Evolutionary conservation across 2,113 vertebrate species (phyloP), one percentile per base, ranked within the genome.

Genomic region (Tenrec ecaudatus): DNA sequence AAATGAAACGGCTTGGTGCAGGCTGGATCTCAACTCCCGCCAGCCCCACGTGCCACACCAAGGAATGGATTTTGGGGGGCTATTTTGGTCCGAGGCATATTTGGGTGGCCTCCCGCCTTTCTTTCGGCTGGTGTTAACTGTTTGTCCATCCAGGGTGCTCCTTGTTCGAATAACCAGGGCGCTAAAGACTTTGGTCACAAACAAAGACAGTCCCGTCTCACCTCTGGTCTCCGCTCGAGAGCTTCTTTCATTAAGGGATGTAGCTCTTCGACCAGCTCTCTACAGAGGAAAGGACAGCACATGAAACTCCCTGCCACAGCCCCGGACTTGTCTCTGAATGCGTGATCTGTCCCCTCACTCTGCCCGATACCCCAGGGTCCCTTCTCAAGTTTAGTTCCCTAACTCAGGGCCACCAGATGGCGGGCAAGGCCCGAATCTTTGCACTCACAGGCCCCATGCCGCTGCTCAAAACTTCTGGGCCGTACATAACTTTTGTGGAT

Each of bases 161-260:
- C 3, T 53, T 71, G 40, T 73, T 27, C 71, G 58, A 80, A 93
- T 23, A 83, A 90, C 60, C 19, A 1, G 95, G 27, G 60, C 1
- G 14, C 62, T 88, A 29, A 96, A 81, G 95, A 94, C 58, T 76
- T 31, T 4, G 31, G 15, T 10, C 2, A 31, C 0, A 1, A 90
- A 96, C 75, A 86, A 87, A 29, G 64, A 53, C 47, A 53, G 47
- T 14, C 47, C 9, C 9, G 9, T 12, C 97, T 98, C 97, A 99
- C 99, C 99, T 99, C 99, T 80, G 99, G 99, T 96, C 99, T 99
- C 89, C 99, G 98, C 96, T 99, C 99, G 95, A 99, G 98, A 10
- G 99, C 99, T 97, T 99, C 99, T 97, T 99, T 99, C 99, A 99
- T 99, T 93, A 99, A 95, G 14, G 99, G 99, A 94, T 99, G 99